These are phyloP conservation scores for Lepidocyrtinus sp. DNA, from an alignment of 2,888 invertebrate genomes.

Conservation along the genomic window DNA sequence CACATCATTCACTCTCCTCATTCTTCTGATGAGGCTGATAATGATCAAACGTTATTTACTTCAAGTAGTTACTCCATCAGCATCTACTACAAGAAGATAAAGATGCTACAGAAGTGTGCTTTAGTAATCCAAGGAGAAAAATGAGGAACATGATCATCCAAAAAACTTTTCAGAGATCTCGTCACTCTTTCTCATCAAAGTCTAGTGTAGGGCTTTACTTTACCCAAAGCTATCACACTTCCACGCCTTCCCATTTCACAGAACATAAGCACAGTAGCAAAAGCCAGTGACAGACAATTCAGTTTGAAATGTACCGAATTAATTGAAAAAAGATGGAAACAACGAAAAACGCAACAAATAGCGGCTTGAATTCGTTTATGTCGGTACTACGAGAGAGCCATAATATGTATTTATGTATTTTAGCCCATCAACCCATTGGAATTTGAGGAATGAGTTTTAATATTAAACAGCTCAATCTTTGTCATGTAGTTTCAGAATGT, in stretches of 20 bases:
- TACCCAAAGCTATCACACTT: too few relatives aligned
- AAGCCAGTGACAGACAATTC: constrained; percentile 11
- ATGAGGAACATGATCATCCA: constrained; percentile 10
- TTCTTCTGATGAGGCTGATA: constrained; percentile 28
- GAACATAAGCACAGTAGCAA: too few relatives aligned
- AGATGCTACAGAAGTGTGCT: too few relatives aligned
- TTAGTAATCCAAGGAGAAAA: constrained; percentile 17
- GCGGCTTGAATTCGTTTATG: neutral
- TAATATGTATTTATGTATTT: too few relatives aligned
- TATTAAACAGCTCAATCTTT: constrained; percentile 36
- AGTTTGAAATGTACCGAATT: constrained; percentile 33
- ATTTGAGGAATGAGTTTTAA: constrained; percentile 41
- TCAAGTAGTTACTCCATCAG: constrained; percentile 12
- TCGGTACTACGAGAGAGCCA: too few relatives aligned
- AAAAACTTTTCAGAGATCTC: too few relatives aligned
- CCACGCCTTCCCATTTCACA: constrained; percentile 21
- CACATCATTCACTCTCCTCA: constrained; percentile 23
- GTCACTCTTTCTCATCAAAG: too few relatives aligned
- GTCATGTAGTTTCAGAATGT: constrained; percentile 32
- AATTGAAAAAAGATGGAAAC: constrained; percentile 31
- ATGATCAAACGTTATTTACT: constrained; percentile 35
- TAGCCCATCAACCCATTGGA: constrained; percentile 15
- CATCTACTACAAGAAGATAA: neutral
- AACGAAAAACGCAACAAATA: constrained; percentile 4
- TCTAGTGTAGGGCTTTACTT: too few relatives aligned